phyloP scores from a whole-genome alignment of 2,888 invertebrate species.

The Torymus tubicola region DNA sequence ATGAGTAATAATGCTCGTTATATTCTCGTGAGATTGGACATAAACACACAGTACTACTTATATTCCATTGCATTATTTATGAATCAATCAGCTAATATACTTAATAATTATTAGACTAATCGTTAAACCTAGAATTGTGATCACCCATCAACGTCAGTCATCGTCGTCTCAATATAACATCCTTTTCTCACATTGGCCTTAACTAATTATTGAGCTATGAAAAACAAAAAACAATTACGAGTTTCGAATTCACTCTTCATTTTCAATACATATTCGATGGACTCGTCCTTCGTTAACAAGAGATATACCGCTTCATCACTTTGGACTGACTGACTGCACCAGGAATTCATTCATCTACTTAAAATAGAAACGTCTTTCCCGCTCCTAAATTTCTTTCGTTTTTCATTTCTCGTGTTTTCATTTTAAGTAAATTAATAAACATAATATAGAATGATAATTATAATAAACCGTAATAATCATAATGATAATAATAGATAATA shows the following conservation, averaged over 20 bases:
- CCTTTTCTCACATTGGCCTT: conserved; percentile 46
- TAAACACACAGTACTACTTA: conserved; percentile 77
- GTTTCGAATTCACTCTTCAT: conserved; percentile 53
- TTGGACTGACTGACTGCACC: conserved; percentile 72
- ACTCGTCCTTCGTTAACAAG: conserved; percentile 55
- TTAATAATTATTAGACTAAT: conserved; percentile 77
- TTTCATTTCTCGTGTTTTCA: conserved; percentile 54
- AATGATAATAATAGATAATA: conserved; percentile 69
- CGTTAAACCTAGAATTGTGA: conserved; percentile 76
- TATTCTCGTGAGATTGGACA: conserved; percentile 76
- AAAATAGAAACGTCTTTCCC: conserved; percentile 57
- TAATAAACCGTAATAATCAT: conserved; percentile 73
- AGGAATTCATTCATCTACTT: conserved; percentile 66
- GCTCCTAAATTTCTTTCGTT: conserved; percentile 56
- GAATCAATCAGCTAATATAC: conserved; percentile 76
- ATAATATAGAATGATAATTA: conserved; percentile 72
- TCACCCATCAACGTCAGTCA: conserved; percentile 76
- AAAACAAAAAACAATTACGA: conserved; percentile 59
- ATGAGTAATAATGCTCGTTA: conserved; percentile 75
- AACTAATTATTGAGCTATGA: conserved; percentile 58
- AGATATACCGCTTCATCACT: conserved; percentile 50
- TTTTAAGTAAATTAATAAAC: conserved; percentile 74
- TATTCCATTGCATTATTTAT: conserved; percentile 76
- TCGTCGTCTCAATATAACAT: conserved; percentile 65
- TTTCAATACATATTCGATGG: conserved; percentile 45